These are phyloP conservation scores for Misgurnus anguillicaudatus DNA, from an alignment of 2,113 vertebrate species.

Conservation along the genomic window DNA sequence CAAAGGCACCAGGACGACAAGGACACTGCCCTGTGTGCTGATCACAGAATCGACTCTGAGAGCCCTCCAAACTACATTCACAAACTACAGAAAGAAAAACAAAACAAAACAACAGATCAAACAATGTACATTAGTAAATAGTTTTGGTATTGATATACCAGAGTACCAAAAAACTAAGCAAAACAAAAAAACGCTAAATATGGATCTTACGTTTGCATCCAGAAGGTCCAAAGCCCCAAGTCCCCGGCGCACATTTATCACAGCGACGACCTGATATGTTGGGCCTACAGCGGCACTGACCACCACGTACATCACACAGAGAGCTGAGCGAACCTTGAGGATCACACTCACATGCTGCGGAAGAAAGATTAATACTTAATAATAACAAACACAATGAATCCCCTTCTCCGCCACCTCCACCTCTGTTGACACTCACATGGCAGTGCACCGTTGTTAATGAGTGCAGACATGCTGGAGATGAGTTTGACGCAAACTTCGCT, in stretches of 20 bases:
- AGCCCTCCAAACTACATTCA: constrained; percentile 85
- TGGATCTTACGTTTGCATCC: constrained; percentile 86
- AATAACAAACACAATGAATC: neutral
- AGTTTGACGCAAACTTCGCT: constrained; percentile 85
- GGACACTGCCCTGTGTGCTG: constrained; percentile 84
- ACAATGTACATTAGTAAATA: neutral
- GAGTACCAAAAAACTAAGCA: neutral
- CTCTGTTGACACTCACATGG: constrained; percentile 78
- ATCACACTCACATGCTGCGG: constrained; percentile 87
- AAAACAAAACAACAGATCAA: neutral
- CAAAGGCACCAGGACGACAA: constrained; percentile 85
- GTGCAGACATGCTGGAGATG: constrained; percentile 85
- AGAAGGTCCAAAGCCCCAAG: constrained; percentile 85
- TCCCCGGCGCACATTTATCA: constrained; percentile 83
- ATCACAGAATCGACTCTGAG: constrained; percentile 82
- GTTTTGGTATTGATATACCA: neutral
- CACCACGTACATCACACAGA: constrained; percentile 83
- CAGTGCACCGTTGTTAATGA: constrained; percentile 86
- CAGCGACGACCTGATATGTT: constrained; percentile 85
- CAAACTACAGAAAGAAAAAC: constrained; percentile 75
- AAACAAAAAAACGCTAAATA: neutral
- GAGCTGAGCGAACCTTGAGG: constrained; percentile 89
- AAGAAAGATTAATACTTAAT: neutral
- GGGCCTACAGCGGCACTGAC: constrained; percentile 91
- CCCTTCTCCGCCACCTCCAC: neutral